Base-by-base conservation (phyloP, 2,113 vertebrate genomes). In the Balaeniceps rex region DNA sequence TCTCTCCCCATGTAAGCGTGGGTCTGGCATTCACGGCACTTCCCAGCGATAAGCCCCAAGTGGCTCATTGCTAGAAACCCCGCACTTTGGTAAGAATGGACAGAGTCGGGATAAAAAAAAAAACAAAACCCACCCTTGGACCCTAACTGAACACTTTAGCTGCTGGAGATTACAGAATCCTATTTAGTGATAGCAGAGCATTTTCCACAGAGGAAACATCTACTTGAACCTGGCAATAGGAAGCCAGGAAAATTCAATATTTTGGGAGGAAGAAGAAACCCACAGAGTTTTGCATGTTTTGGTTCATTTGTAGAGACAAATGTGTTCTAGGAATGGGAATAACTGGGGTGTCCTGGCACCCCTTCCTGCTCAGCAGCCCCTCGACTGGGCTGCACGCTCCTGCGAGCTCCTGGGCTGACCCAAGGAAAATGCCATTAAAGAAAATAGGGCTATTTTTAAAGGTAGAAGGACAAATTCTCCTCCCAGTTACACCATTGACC, bases 401-500 rank as follows among this genome's bases (percentile, higher is more conserved):
- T 77, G 49, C 23, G 12, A 90, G 78, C 74, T 74, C 88, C 94
- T 49, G 72, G 77, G 52, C 80, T 77, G 64, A 93, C 94, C 76
- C 52, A 70, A 94, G 55, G 77, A 92, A 88, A 83, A 80, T 18
- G 65, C 29, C 69, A 52, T 83, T 92, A 66, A 77, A 86, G 76
- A 77, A 92, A 86, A 87, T 12, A n/a, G 2, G 5, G 60, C 42
- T 95, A 88, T 92, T 96, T 94, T 95, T 92, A 91, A 90, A 94
- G 74, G 60, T 11, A 64, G 46, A 88, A 95, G 78, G 72, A 91
- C 92, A 96, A 95, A 85, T 71, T 77, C 83, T 83, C 74, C 86
- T 95, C 77, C 88, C 70, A 87, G 87, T 96, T 97, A 91, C 83
- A 96, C 75, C 90, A 95, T 46, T 95, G 84, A 89, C 90, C 75